Evolutionary conservation across 2,797 vertebrate genomes (phyloP), one percentile per base, ranked within the genome.

Genomic region (Epinephelus malabaricus): DNA sequence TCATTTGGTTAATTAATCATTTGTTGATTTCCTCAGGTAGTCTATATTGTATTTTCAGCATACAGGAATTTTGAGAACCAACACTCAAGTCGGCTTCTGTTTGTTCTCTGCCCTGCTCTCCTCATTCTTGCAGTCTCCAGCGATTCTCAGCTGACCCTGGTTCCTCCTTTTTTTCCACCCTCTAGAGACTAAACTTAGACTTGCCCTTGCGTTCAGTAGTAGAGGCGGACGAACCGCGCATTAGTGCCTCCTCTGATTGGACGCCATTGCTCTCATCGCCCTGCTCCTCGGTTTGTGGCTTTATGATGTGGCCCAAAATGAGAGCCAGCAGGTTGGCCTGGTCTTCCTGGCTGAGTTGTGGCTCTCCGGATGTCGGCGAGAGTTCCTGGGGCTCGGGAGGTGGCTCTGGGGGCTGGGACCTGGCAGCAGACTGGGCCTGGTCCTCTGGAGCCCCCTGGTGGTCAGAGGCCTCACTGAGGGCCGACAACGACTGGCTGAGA

Each of bases 231-330:
- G 91, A 84, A 86, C 96, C 94, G 88, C 93, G 88, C 68, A 94
- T 92, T 92, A 96, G 79, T 72, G 94, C 95, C 95, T 98, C 96
- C 92, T 98, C 95, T 94, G 94, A 92, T 46, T 93, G 95, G 92
- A 96, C 96, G 84, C 97, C 97, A 65, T 97, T 98, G 95, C 96
- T 98, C 92, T 99, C 97, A 76, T 98, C 97, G 69, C 92, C 89
- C 85, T 92, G 94, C 84, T 95, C 88, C 86, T 98, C 96, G 4
- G 81, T 80, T 92, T 97, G 97, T 78, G 97, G 96, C 92, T 99
- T 99, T 82, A 99, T 97, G 78, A 99, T 96, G 91, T 99, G 98
- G 90, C 97, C 97, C 92, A 99, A 92, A 85, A 99, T 94, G 89
- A 99, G 96, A 23, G 98, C 97, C 92, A 99, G 95, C 86, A 99